phyloP scores from a whole-genome alignment of 1,140 invertebrate genomes.

The Orchesella cincta region DNA sequence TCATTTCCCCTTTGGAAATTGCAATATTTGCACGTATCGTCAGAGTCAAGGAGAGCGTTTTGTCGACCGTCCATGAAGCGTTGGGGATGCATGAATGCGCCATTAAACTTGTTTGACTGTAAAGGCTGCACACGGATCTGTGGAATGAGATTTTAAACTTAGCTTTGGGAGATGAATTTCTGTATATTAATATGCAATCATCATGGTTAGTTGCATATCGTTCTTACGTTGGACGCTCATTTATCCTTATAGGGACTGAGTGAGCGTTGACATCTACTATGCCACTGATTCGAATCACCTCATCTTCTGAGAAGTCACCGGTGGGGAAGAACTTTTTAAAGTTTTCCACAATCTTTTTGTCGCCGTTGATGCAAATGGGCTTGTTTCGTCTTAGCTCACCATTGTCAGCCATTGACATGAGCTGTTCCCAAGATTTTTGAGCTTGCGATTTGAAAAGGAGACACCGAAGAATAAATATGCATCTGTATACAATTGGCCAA shows the following conservation, averaged over 20 bases:
- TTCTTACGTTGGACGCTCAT: slow-evolving; percentile 56
- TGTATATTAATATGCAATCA: too few species aligned
- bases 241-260: slow-evolving; percentile 69
- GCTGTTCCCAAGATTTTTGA: slow-evolving; percentile 15
- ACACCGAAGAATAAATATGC: slow-evolving; percentile 41
- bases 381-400: background rate
- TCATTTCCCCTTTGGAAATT: slow-evolving; percentile 13
- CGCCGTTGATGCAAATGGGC: background rate
- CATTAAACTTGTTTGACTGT: slow-evolving; percentile 10
- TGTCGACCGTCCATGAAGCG: slow-evolving; percentile 27
- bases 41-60: background rate
- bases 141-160: too few species aligned
- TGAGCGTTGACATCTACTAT: slow-evolving; percentile 77
- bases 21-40: slow-evolving; percentile 9
- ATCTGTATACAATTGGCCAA: slow-evolving; percentile 37
- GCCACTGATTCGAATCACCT: slow-evolving; percentile 71
- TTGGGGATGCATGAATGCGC: slow-evolving; percentile 32
- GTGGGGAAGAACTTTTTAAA: slow-evolving; percentile 4
- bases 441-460: slow-evolving; percentile 34
- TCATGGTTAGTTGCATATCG: too few species aligned
- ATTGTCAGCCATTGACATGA: slow-evolving; percentile 37
- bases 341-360: slow-evolving; percentile 25
- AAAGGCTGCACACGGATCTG: slow-evolving; percentile 31
- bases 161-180: too few species aligned
- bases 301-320: slow-evolving; percentile 58